A percentile compares a stretch with the other conserved stretches of the same genome.
These are phyloP conservation scores for Corythucha ciliata DNA, from an alignment of 2,888 invertebrate species.

Conservation along the genomic window DNA sequence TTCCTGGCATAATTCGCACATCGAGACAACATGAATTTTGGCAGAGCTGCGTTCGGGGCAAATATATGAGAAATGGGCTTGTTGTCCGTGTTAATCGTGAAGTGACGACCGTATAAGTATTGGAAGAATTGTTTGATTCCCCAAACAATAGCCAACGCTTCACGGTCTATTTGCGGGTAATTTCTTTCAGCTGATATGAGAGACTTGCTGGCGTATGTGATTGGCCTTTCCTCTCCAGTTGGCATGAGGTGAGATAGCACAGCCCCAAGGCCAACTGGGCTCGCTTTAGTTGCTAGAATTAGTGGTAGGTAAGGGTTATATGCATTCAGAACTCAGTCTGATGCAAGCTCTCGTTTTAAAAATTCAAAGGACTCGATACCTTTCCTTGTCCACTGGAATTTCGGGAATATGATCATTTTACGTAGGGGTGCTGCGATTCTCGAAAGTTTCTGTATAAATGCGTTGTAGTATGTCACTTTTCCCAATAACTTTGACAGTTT, in stretches of 20 bases:
- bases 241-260: conserved; percentile 37
- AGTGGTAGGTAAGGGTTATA: conserved; percentile 36
- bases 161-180: conserved; percentile 36
- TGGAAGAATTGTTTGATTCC: conserved; percentile 23
- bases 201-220: conserved; percentile 40
- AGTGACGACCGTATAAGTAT: too few relatives aligned
- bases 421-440: conserved; percentile 9
- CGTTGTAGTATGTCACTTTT: conserved; percentile 10
- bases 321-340: conserved; percentile 26
- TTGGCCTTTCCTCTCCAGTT: conserved; percentile 40
- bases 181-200: conserved; percentile 36
- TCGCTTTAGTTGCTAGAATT: conserved; percentile 36
- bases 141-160: conserved; percentile 36
- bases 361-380: conserved; percentile 34
- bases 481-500: conserved; percentile 7
- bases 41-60: too few relatives aligned
- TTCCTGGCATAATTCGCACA: conserved; percentile 17
- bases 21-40: conserved; percentile 14
- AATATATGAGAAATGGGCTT: too few relatives aligned
- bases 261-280: conserved; percentile 23
- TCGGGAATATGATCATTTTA: conserved; percentile 4
- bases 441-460: conserved; percentile 8
- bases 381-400: conserved; percentile 34
- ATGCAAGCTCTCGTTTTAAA: conserved; percentile 34
- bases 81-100: too few relatives aligned